Percentiles rank a stretch among this genome's conserved stretches.
phyloP scores from a whole-genome alignment of 2,113 vertebrate species.

The Engraulis encrasicolus region DNA sequence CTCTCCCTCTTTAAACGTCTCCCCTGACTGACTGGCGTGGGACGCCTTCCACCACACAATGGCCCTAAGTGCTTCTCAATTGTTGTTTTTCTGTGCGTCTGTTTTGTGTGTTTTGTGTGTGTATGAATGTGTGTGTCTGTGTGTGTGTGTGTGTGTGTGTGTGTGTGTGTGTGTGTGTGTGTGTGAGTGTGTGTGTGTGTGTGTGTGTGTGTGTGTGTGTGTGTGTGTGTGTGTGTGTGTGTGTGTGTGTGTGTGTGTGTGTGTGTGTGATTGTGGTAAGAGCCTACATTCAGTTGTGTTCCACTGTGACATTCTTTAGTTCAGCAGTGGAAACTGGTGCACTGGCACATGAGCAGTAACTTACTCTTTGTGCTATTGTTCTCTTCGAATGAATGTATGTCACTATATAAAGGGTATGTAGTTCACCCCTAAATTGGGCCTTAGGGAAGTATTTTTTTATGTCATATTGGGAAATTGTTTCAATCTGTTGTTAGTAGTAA shows the following conservation, averaged over 20 bases:
- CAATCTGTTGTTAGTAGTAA: background rate
- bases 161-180: too few relatives aligned
- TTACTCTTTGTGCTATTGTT: background rate
- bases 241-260: too few relatives aligned
- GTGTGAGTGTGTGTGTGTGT: too few relatives aligned
- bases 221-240: too few relatives aligned
- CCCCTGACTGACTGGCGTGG: slow-evolving; percentile 19
- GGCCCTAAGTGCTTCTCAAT: slow-evolving; percentile 22
- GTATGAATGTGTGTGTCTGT: too few relatives aligned
- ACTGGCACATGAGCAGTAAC: background rate
- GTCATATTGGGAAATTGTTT: background rate
- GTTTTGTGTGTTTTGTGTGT: background rate
- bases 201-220: too few relatives aligned
- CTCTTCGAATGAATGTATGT: background rate
- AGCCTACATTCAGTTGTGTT: background rate
- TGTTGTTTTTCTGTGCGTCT: too few relatives aligned
- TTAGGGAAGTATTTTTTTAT: background rate
- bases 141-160: too few relatives aligned
- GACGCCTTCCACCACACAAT: slow-evolving; percentile 47
- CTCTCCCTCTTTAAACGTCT: slow-evolving; percentile 33
- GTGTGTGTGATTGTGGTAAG: background rate
- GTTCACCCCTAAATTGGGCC: background rate
- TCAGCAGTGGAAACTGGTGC: background rate
- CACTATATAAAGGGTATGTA: background rate
- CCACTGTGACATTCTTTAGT: background rate